Evolutionary conservation across 1,140 invertebrate genomes (phyloP).

Genomic region (Pollicipes pollicipes): DNA sequence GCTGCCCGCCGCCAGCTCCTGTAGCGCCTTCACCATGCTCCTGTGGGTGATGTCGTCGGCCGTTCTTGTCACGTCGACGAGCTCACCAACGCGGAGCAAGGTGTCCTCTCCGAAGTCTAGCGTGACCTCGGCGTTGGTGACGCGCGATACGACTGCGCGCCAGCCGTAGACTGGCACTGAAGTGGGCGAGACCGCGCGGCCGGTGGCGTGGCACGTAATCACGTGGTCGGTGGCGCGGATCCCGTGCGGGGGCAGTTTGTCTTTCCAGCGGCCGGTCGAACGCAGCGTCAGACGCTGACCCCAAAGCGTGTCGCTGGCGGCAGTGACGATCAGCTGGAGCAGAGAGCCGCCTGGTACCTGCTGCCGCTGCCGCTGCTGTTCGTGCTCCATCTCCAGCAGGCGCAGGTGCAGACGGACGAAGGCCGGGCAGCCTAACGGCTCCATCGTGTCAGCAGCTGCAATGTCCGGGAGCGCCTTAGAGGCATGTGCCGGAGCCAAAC

Average conservation of each 20-base stretch:
- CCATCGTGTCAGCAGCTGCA: too few species aligned
- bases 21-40: background rate
- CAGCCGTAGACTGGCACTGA: too few species aligned
- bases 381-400: background rate
- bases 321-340: too few species aligned
- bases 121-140: background rate
- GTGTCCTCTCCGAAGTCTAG: background rate
- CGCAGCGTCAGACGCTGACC: background rate
- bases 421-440: too few species aligned
- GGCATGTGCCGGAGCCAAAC: too few species aligned
- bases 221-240: background rate
- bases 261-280: too few species aligned
- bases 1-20: background rate
- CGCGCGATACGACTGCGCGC: background rate
- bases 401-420: background rate
- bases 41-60: background rate
- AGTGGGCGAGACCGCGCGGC: too few species aligned
- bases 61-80: background rate
- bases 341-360: too few species aligned
- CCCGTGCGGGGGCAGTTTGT: background rate
- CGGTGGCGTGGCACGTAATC: background rate
- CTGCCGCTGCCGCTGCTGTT: too few species aligned
- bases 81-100: background rate
- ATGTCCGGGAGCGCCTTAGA: too few species aligned
- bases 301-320: background rate